Evolutionary conservation across 2,888 invertebrate genomes (phyloP), one percentile per base, ranked within the genome.

Genomic region (Ctenicera cuprea): DNA sequence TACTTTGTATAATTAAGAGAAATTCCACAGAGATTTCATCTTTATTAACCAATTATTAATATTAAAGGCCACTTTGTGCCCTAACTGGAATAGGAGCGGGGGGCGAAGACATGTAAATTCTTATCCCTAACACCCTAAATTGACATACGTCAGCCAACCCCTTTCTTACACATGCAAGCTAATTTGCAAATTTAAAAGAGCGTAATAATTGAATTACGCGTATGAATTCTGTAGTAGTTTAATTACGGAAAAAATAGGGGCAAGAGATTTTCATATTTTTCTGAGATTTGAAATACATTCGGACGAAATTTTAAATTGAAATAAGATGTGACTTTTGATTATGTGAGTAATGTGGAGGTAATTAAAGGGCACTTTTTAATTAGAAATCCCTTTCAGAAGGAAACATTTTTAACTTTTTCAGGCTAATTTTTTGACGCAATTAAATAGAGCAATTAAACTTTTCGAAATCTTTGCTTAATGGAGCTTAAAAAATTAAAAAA

Each of bases 141-240:
- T 62, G 62, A 50, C 67, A 72, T 61, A 65, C 64, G 72, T 67
- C 72, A 66, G 12, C 26, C 65, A 61, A 52, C 72, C 72, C 72
- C 33, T 45, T 70, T 62, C 72, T 72, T 67, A 54, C 48, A 62
- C 30, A 26, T 52, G 26, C 50, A n/a, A 38, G 72, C 72, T 72
- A 72, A 72, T 72, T 72, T 72, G 54, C 41, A 62, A 72, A 72
- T 72, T 66, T 61, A 67, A 72, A 72, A 54, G 52, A 38, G 52
- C 9, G 72, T 26, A 52, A 59, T 66, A 72, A 72, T 66, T 38
- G 18, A 66, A 72, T 72, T 61, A 62, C 37, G 22, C 38, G 14
- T 38, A 43, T 33, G 63, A 65, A 48, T 71, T 67, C 30, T 4
- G 20, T 18, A 18, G 59, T 59, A 9, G 59, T 18, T 33, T 18